These are phyloP conservation scores for Arenaria interpres DNA, from an alignment of 2,113 vertebrate species.

Conservation along the genomic window DNA sequence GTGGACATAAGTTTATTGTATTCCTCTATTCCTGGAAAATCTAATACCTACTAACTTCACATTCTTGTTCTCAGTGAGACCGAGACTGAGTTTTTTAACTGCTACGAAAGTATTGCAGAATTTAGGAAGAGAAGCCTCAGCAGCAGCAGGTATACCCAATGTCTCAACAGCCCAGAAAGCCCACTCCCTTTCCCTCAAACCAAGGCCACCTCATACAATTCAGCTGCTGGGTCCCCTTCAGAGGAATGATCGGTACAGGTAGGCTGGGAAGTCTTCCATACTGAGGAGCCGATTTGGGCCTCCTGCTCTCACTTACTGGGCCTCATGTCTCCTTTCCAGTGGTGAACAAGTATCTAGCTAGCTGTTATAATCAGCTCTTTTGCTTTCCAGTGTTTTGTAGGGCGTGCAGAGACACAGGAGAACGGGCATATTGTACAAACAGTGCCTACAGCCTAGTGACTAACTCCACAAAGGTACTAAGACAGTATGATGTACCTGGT, in stretches of 20 bases:
- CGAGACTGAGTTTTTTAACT: neutral
- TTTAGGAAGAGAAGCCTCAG: neutral
- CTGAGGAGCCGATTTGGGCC: neutral
- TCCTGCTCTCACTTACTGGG: neutral
- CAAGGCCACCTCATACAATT: neutral
- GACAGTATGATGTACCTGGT: conserved; percentile 74
- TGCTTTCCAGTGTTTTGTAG: neutral
- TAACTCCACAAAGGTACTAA: neutral
- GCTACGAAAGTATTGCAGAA: neutral
- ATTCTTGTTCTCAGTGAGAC: neutral
- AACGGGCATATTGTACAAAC: neutral
- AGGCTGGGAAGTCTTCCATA: neutral
- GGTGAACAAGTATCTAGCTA: neutral
- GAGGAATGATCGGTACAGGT: neutral
- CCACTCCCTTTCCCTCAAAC: neutral
- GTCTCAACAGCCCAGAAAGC: neutral
- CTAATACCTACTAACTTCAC: neutral
- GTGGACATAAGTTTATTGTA: neutral
- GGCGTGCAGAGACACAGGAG: neutral
- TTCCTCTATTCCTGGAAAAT: neutral
- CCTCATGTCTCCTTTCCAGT: neutral
- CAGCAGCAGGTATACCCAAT: neutral
- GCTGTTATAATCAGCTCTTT: neutral
- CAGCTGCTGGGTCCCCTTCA: neutral
- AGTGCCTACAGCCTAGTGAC: neutral